Conservation (phyloP, 53 echinoderm and acorn worm genomes). For the Arbacia lixula region DNA sequence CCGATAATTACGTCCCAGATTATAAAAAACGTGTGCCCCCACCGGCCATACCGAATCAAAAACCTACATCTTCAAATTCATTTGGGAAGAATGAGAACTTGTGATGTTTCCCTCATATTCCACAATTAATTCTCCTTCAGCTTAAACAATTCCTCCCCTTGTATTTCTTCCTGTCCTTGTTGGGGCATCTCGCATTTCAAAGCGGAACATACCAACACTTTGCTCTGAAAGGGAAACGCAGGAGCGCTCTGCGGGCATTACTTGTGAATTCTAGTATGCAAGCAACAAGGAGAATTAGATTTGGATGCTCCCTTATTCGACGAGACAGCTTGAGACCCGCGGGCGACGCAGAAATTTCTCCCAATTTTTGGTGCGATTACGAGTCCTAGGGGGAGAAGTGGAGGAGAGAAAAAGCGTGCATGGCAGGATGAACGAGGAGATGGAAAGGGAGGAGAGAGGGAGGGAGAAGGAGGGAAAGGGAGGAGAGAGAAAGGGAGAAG, state of each 20-base stretch:
- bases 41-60: constrained; percentile 29
- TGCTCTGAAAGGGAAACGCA: neutral
- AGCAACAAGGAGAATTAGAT: constrained; percentile 7
- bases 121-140: neutral
- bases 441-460: neutral
- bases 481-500: neutral
- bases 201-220: neutral
- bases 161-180: neutral
- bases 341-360: constrained; percentile 18
- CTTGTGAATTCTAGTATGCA: neutral
- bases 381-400: neutral
- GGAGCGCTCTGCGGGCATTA: constrained; percentile 2
- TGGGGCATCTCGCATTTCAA: neutral
- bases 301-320: neutral
- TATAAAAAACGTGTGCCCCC: neutral
- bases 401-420: neutral
- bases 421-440: neutral
- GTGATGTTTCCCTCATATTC: neutral
- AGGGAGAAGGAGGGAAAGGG: neutral
- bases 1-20: constrained; percentile 11
- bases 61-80: constrained; percentile 5
- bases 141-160: constrained; percentile 23
- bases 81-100: neutral
- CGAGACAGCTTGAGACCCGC: constrained; percentile 6
- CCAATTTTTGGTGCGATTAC: constrained; percentile 16